Evolutionary conservation across 2,797 vertebrate species (phyloP).

Genomic region (Sciurus carolinensis): DNA sequence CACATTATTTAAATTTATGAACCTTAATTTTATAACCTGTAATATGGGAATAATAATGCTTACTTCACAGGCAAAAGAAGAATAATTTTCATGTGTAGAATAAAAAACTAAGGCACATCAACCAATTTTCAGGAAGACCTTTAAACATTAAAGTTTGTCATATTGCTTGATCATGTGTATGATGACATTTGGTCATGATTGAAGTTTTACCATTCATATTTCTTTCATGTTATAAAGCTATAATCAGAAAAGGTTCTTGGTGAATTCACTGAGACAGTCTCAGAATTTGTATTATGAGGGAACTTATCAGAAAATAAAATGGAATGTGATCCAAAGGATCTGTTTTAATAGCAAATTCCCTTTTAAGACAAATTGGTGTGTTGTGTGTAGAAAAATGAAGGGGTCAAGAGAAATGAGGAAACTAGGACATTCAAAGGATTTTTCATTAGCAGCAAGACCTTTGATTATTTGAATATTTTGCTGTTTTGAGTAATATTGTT

Average conservation of each 20-base stretch:
- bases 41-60: slow-evolving; percentile 40
- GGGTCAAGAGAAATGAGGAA: slow-evolving; percentile 40
- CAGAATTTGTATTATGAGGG: slow-evolving; percentile 13
- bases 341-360: slow-evolving; percentile 45
- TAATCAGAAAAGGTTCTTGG: neutral
- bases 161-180: neutral
- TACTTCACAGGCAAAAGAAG: neutral
- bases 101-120: slow-evolving; percentile 30
- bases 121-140: slow-evolving; percentile 58
- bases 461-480: slow-evolving; percentile 54
- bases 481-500: slow-evolving; percentile 23
- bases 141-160: slow-evolving; percentile 8
- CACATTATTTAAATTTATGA: slow-evolving; percentile 55
- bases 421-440: slow-evolving; percentile 30
- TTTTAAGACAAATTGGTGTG: slow-evolving; percentile 26
- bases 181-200: neutral
- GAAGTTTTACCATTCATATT: neutral
- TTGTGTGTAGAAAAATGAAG: slow-evolving; percentile 45
- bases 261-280: slow-evolving; percentile 4
- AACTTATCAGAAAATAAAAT: slow-evolving; percentile 40
- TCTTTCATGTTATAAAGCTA: neutral
- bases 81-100: neutral
- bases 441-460: neutral
- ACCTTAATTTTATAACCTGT: slow-evolving; percentile 44
- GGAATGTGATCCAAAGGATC: slow-evolving; percentile 30